Evolutionary conservation across 2,888 invertebrate species (phyloP), one percentile per base, ranked within the genome.

Genomic region (Diarsia brunnea): DNA sequence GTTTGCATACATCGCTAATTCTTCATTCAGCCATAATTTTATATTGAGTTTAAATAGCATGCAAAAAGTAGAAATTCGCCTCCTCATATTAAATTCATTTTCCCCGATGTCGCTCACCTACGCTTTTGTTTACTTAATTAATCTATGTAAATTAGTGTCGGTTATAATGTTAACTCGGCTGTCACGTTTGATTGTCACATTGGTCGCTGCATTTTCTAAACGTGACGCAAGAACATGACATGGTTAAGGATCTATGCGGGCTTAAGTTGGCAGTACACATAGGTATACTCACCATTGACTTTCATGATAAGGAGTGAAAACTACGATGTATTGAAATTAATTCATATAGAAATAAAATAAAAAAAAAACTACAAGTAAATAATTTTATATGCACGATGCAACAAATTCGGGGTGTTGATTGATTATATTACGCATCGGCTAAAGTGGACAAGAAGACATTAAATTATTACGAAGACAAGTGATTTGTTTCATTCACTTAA

Each of bases 101-200:
- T 61, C 27, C 16, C 24, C 12, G 43, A 55, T 43, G 19, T 63
- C 24, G 61, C 43, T 47, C 58, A 69, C 49, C 8, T 7, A 24
- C 58, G 31, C 16, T 27, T 77, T 78, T 83, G 77, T 77, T 84
- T 79, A 78, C 78, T 78, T 78, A 83, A 81, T 87, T 81, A 81
- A 88, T 84, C 67, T 73, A 78, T 74, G 79, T 73, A 82, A 84
- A 86, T 83, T 82, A 47, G 76, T 81, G 71, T 75, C 79, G 72
- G 58, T 64, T 82, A 63, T 73, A 70, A 73, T 73, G 82, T 85
- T 89, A 91, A 89, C 86, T 88, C 71, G 73, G 66, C 69, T 72
- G 84, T 89, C 91, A 90, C 90, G 90, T 86, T 88, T 82, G 78
- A 83, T 89, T 90, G 85, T 88, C 90, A 88, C 84, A 77, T 81